Base-by-base conservation (phyloP, 2,797 vertebrate genomes). In the Eutrigla gurnardus region DNA sequence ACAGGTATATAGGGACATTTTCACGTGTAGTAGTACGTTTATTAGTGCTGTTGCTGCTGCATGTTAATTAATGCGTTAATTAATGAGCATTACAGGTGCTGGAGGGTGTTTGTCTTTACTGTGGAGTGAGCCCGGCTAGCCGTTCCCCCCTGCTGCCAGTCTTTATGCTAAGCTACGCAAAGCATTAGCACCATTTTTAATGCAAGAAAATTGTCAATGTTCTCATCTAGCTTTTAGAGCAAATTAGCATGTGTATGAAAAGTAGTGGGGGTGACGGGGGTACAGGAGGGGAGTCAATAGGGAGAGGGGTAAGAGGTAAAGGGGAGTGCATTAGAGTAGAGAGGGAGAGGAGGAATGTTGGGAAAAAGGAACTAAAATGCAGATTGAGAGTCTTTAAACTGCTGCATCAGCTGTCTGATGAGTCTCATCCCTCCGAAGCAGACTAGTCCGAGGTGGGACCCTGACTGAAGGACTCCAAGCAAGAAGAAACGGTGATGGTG, bases 331-430 rank as follows among this genome's bases (percentile, higher is more conserved):
- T 12, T 63, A 70, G 72, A 72, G 61, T 37, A 36, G 3, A 0
- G 52, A 70, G 46, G 58, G 11, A 47, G 7, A 45, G 45, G 55
- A 76, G 79, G 80, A 61, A 40, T 46, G 65, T 82, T 50, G 58
- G 74, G 70, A 66, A 40, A 63, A 61, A 12, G 73, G 43, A 65
- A 62, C 40, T 65, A 71, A 49, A 42, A 25, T 25, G 25, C 25
- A 25, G 25, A 25, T 25, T 25, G 25, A 25, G 25, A 25, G 58
- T 74, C 61, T 86, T 72, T 46, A 91, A 91, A 89, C 43, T 86
- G 86, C 89, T 87, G 88, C 49, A 70, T 61, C 47, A 70, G 84
- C 81, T 86, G 74, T 83, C 82, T 83, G 81, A 83, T 82, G 62
- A 70, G 73, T 73, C 81, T 87, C 78, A 77, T 83, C 69, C 65